Conservation (phyloP, 2,888 invertebrate species). For the Idaea straminata region DNA sequence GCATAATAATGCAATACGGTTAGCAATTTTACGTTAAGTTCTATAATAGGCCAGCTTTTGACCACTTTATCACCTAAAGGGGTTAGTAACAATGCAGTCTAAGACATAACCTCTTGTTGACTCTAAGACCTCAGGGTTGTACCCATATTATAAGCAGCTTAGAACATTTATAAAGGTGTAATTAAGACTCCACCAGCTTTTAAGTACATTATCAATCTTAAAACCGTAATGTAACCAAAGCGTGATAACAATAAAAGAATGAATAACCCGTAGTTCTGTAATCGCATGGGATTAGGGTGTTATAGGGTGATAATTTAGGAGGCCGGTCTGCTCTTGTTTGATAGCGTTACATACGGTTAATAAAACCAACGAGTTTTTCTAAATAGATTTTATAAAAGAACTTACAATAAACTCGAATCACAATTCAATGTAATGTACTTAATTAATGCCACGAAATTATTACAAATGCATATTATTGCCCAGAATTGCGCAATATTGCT, state of each 20-base stretch:
- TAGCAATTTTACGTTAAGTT: too few relatives aligned
- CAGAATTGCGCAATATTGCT: too few relatives aligned
- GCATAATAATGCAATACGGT: too few relatives aligned
- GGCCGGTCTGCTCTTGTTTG: slow-evolving; percentile 39
- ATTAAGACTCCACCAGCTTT: too few relatives aligned
- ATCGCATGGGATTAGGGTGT: slow-evolving; percentile 71
- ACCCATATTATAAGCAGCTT: background rate
- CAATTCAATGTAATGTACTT: too few relatives aligned
- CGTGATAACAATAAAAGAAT: slow-evolving; percentile 55
- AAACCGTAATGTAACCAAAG: slow-evolving; percentile 57
- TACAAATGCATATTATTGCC: too few relatives aligned
- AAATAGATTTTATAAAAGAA: background rate
- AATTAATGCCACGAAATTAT: too few relatives aligned
- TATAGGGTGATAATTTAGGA: slow-evolving; percentile 64
- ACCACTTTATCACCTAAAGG: too few relatives aligned
- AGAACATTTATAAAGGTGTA: background rate
- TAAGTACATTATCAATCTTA: slow-evolving; percentile 22
- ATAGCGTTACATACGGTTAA: slow-evolving; percentile 38
- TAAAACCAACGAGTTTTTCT: slow-evolving; percentile 1
- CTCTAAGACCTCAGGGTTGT: background rate
- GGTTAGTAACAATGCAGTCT: too few relatives aligned
- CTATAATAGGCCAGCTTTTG: too few relatives aligned
- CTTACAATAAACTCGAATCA: background rate
- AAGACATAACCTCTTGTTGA: too few relatives aligned
- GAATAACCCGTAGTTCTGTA: slow-evolving; percentile 61